Evolutionary conservation across 2,888 invertebrate genomes (phyloP).

Genomic region (Cylloceria caligata): DNA sequence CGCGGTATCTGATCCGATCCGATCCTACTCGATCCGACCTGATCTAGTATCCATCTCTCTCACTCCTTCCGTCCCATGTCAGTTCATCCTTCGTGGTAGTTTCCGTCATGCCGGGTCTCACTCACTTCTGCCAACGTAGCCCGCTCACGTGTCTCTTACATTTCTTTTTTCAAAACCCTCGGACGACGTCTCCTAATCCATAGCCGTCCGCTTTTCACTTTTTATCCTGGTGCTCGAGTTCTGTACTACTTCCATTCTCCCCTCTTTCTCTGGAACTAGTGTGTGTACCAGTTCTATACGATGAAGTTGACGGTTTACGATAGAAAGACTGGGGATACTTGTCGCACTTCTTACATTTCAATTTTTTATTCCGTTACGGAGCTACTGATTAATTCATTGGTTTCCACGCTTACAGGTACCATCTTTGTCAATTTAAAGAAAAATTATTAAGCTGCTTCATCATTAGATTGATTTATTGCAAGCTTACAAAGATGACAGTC

Average conservation of each 20-base stretch:
- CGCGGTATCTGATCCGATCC: slow-evolving; percentile 73
- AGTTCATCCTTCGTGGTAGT: slow-evolving; percentile 58
- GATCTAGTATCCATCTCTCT: slow-evolving; percentile 73
- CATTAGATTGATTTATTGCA: no score
- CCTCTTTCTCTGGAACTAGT: not conserved
- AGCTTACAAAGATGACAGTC: no score
- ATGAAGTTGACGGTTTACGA: slow-evolving; percentile 35
- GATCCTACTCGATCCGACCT: slow-evolving; percentile 73
- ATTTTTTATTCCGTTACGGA: no score
- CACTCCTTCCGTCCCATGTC: slow-evolving; percentile 62
- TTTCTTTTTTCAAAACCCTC: slow-evolving; percentile 53
- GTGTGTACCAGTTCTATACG: not conserved
- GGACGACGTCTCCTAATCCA: slow-evolving; percentile 28
- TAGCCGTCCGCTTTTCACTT: slow-evolving; percentile 38
- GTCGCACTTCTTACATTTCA: no score
- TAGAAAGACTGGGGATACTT: no score
- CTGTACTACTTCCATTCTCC: slow-evolving; percentile 22
- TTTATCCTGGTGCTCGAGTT: slow-evolving; percentile 28
- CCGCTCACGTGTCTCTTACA: slow-evolving; percentile 40
- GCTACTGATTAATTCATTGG: no score
- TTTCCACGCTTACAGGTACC: no score
- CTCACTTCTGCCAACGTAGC: slow-evolving; percentile 38
- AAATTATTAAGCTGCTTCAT: no score
- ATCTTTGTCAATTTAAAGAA: no score
- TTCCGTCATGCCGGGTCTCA: slow-evolving; percentile 57